Conservation (phyloP, 2,113 vertebrate genomes). For the Actenoides lindsayi region DNA sequence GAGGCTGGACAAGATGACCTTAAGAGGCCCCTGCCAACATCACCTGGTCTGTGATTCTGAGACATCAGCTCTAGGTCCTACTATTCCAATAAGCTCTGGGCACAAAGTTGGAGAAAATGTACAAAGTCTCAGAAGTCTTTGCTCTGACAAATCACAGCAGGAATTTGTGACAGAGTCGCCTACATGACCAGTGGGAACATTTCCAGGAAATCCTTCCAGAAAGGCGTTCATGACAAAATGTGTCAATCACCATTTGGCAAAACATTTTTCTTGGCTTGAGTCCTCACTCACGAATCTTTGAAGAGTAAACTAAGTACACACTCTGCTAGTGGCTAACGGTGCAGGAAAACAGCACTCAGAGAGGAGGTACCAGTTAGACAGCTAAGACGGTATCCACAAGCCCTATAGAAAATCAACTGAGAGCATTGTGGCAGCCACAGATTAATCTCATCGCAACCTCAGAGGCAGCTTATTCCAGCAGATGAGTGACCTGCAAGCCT, state of each 20-base stretch:
- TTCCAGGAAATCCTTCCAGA: not conserved
- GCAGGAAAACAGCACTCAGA: not conserved
- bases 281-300: not conserved
- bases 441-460: not conserved
- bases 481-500: not conserved
- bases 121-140: not conserved
- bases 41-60: not conserved
- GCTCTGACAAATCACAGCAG: not conserved
- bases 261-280: not conserved
- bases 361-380: not conserved
- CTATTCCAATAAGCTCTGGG: not conserved
- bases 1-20: too few species aligned
- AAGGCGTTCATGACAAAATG: not conserved
- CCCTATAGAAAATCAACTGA: not conserved
- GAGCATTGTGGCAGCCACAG: not conserved
- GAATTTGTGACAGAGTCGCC: not conserved
- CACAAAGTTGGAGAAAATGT: not conserved
- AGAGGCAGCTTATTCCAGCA: not conserved
- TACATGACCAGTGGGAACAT: not conserved
- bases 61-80: not conserved
- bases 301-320: not conserved
- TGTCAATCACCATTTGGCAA: not conserved
- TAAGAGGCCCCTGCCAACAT: not conserved
- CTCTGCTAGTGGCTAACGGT: not conserved
- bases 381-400: not conserved